Percentiles rank a stretch among this genome's conserved stretches.
phyloP scores from a whole-genome alignment of 2,888 invertebrate species.

The Lasioglossum villosulum region DNA sequence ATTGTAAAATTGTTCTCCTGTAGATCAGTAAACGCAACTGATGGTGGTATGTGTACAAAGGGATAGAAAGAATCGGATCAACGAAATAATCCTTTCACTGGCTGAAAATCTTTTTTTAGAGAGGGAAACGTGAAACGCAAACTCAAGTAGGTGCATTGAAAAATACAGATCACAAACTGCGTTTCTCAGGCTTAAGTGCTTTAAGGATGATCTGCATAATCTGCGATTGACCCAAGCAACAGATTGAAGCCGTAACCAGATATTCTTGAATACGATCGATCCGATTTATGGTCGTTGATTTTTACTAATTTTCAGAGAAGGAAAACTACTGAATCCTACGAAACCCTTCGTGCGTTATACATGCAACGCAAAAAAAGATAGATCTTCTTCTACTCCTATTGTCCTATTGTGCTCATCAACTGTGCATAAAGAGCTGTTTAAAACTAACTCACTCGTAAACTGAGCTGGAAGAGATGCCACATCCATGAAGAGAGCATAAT shows the following conservation, averaged over 20 bases:
- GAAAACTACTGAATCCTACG: not conserved
- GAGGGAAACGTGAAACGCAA: slow-evolving; percentile 30
- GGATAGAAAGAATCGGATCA: slow-evolving; percentile 58
- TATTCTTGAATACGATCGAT: slow-evolving; percentile 14
- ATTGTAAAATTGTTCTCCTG: slow-evolving; percentile 26
- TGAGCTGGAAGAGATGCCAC: not conserved
- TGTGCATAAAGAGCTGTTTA: not conserved
- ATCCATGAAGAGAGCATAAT: not conserved
- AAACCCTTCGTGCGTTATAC: not conserved
- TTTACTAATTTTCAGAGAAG: not conserved
- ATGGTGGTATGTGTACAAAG: slow-evolving; percentile 19
- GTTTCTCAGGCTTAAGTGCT: slow-evolving; percentile 29
- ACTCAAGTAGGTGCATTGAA: slow-evolving; percentile 15
- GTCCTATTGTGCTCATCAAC: not conserved
- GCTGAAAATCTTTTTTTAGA: slow-evolving; percentile 30
- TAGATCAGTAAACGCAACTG: slow-evolving; percentile 29
- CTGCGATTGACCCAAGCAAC: slow-evolving; percentile 34
- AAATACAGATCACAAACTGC: slow-evolving; percentile 45
- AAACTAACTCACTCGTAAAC: not conserved
- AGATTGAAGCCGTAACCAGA: slow-evolving; percentile 15
- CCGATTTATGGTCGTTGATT: not conserved
- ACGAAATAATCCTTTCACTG: slow-evolving; percentile 50
- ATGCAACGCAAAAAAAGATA: not conserved
- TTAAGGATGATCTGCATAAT: slow-evolving; percentile 51
- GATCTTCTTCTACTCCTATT: not conserved